phyloP scores from a whole-genome alignment of 2,797 vertebrate species.

The Hyperoplus lanceolatus region DNA sequence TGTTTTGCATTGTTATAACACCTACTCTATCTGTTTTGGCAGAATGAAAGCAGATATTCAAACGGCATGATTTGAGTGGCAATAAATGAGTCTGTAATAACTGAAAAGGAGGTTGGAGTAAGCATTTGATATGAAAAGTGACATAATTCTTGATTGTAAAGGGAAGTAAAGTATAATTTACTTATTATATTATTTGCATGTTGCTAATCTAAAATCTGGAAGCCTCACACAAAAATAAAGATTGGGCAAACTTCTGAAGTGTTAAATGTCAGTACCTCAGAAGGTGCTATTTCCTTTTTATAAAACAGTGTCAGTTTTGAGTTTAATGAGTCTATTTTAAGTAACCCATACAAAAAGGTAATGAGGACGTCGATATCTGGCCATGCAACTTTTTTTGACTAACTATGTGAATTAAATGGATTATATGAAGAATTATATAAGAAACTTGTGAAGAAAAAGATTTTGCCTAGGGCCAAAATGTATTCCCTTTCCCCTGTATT shows the following conservation, averaged over 20 bases:
- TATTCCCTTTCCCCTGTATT: slow-evolving; percentile 71
- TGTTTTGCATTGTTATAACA: slow-evolving; percentile 4
- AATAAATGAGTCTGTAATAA: neutral
- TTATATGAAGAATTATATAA: slow-evolving; percentile 31
- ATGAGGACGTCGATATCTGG: slow-evolving; percentile 1
- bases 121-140: neutral
- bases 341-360: neutral
- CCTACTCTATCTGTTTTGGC: slow-evolving; percentile 2
- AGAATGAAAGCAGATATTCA: slow-evolving; percentile 18
- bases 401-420: slow-evolving; percentile 35
- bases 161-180: neutral
- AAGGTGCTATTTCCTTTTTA: neutral
- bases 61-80: neutral
- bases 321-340: slow-evolving; percentile 10
- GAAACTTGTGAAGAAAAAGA: slow-evolving; percentile 49
- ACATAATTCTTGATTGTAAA: neutral
- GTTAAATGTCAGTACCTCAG: slow-evolving; percentile 5
- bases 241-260: neutral
- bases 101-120: neutral
- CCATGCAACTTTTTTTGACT: slow-evolving; percentile 24
- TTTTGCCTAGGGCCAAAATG: slow-evolving; percentile 62
- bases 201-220: neutral
- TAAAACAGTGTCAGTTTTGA: neutral
- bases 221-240: neutral
- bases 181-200: neutral